Conservation (phyloP, 2,113 vertebrate genomes). For the Callithrix jacchus region DNA sequence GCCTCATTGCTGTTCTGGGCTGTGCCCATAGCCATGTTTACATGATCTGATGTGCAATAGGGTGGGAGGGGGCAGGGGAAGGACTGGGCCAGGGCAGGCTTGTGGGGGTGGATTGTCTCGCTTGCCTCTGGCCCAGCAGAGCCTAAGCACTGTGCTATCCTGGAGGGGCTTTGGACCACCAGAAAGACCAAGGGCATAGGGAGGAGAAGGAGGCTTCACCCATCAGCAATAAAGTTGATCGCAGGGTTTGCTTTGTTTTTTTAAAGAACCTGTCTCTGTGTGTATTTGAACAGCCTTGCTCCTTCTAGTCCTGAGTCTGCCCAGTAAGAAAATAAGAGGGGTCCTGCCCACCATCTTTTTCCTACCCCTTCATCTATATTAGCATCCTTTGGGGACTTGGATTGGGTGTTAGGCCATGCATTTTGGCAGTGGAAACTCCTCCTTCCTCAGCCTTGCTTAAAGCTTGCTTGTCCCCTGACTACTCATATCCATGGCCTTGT, state of each 20-base stretch:
- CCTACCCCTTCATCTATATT: neutral
- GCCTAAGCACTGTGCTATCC: slow-evolving; percentile 65
- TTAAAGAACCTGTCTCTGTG: slow-evolving; percentile 49
- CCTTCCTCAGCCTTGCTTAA: neutral
- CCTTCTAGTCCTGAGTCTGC: neutral
- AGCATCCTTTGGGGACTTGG: neutral
- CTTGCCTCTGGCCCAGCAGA: slow-evolving; percentile 55
- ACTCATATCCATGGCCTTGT: neutral
- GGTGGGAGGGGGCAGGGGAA: slow-evolving; percentile 43
- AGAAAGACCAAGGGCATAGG: neutral
- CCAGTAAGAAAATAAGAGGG: neutral
- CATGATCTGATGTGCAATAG: slow-evolving; percentile 77
- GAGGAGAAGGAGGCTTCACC: slow-evolving; percentile 26
- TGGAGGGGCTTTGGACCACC: slow-evolving; percentile 55
- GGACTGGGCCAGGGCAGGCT: neutral
- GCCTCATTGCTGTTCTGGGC: slow-evolving; percentile 71
- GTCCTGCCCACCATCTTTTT: neutral
- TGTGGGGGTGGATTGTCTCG: neutral
- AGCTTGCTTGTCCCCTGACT: neutral
- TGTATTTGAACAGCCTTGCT: neutral
- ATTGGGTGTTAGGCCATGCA: neutral
- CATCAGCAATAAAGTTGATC: slow-evolving; percentile 77
- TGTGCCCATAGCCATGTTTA: slow-evolving; percentile 61
- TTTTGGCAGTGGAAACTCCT: neutral
- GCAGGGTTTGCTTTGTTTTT: slow-evolving; percentile 66